Base-by-base conservation (phyloP, 2,888 invertebrate genomes). In the Hyppa rectilinea region DNA sequence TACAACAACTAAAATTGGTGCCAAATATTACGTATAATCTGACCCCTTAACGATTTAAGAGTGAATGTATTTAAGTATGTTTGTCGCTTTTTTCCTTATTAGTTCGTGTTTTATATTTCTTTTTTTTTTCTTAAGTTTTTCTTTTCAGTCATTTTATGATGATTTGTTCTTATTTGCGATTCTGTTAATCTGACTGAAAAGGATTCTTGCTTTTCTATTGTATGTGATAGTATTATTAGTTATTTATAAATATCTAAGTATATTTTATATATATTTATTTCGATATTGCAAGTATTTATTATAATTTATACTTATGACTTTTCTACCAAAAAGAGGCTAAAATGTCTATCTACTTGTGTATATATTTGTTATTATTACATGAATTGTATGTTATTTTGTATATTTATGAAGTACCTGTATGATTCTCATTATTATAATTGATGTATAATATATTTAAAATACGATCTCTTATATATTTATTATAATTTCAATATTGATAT, bases 101-200 rank as follows among this genome's bases (percentile, higher is more conserved):
- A 52, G 29, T 61, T 76, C 0, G 20, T 58, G 7, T 67, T 59
- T 75, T 61, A 4, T 62, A n/a, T n/a, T n/a, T n/a, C 49, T 53
- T 87, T 75, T 68, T 80, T 82, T 75, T 74, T 78, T 71, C 71
- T 7, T 81, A 80, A 75, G 75, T 80, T 83, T 84, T 91, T 91
- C 92, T 93, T 92, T 91, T 93, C 91, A 84, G 91, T 92, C 92
- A 91, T 90, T 93, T 92, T 92, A 83, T 75, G n/a, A 53, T 66
- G 26, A 50, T 52, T 87, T 87, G 45, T 78, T 76, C 49, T 68
- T 79, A 75, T 70, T 71, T 53, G 43, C 68, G 76, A 71, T 73
- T 73, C 69, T 77, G 79, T 78, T 90, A 91, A 91, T 92, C 85
- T 93, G 93, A 89, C 90, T 91, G 92, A 93, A 93, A 93, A 93